Percentiles rank a stretch among this genome's conserved stretches.
Conservation (phyloP, 2,113 vertebrate genomes). For the Oostethus manadensis region DNA sequence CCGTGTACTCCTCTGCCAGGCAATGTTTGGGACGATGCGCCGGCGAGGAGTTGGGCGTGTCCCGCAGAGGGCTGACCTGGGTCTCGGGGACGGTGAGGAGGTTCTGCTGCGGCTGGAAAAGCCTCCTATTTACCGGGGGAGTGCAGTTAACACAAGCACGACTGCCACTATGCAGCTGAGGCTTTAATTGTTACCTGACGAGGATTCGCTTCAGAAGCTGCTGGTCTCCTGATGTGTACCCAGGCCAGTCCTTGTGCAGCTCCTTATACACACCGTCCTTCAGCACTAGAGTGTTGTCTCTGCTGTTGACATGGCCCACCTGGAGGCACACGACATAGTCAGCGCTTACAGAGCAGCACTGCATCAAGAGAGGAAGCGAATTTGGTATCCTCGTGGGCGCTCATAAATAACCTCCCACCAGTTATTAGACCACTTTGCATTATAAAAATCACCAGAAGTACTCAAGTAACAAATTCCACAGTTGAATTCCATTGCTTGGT, state of each 20-base stretch:
- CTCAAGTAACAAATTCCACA: no score
- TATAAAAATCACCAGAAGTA: no score
- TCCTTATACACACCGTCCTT: slow-evolving; percentile 82
- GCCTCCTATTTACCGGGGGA: slow-evolving; percentile 70
- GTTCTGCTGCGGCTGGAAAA: slow-evolving; percentile 76
- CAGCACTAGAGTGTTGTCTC: slow-evolving; percentile 80
- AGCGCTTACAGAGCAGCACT: no score
- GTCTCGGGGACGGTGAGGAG: slow-evolving; percentile 63
- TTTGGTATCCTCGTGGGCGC: no score
- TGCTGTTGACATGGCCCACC: slow-evolving; percentile 80
- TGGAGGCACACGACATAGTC: slow-evolving; percentile 46
- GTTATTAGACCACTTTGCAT: no score
- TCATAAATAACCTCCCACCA: no score
- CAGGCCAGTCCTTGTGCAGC: slow-evolving; percentile 88
- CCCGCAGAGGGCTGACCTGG: slow-evolving; percentile 79
- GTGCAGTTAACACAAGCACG: neutral
- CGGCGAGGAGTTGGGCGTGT: slow-evolving; percentile 76
- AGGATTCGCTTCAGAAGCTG: slow-evolving; percentile 85
- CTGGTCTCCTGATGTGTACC: slow-evolving; percentile 85
- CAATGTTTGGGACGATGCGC: slow-evolving; percentile 64
- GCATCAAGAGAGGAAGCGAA: no score
- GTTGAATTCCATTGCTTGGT: no score
- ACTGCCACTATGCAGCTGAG: neutral
- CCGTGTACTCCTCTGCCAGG: slow-evolving; percentile 74
- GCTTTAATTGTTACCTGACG: slow-evolving; percentile 70